Percentiles rank a stretch among this genome's conserved stretches.
These are phyloP conservation scores for Meteorus colon DNA, from an alignment of 2,888 invertebrate genomes.

Conservation along the genomic window DNA sequence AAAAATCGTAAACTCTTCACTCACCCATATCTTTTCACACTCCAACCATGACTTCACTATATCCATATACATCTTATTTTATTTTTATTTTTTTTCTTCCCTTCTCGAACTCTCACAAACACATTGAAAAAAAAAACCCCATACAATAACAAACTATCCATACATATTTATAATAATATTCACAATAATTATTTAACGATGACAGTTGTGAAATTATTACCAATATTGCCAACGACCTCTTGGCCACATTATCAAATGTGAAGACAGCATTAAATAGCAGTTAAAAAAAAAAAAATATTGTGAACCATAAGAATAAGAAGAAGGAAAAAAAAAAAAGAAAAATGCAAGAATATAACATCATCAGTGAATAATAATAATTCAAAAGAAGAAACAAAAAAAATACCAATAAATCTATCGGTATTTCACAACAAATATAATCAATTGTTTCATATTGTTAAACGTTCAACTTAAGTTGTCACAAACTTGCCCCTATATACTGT, in stretches of 20 bases:
- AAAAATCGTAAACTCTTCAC: slow-evolving; percentile 17
- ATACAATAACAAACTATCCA: neutral
- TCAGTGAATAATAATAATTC: neutral
- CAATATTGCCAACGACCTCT: slow-evolving; percentile 1
- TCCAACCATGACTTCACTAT: neutral
- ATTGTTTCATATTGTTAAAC: slow-evolving; percentile 10
- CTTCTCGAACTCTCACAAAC: neutral
- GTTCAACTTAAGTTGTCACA: slow-evolving; percentile 17
- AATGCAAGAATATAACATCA: neutral
- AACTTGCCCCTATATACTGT: slow-evolving; percentile 7
- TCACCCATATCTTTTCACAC: neutral
- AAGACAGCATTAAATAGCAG: neutral
- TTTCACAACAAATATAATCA: neutral
- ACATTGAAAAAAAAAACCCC: neutral
- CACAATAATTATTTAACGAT: slow-evolving; percentile 17
- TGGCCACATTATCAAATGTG: neutral
- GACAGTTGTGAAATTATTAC: slow-evolving; percentile 5
- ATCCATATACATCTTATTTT: neutral
- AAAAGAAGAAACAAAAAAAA: neutral
- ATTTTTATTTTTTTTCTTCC: neutral
- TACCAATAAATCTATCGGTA: neutral
- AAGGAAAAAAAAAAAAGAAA: neutral
- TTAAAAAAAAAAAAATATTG: neutral
- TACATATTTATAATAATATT: slow-evolving; percentile 6
- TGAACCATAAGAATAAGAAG: neutral